Base-by-base conservation (phyloP, 2,888 invertebrate species). In the Oscheius onirici region DNA sequence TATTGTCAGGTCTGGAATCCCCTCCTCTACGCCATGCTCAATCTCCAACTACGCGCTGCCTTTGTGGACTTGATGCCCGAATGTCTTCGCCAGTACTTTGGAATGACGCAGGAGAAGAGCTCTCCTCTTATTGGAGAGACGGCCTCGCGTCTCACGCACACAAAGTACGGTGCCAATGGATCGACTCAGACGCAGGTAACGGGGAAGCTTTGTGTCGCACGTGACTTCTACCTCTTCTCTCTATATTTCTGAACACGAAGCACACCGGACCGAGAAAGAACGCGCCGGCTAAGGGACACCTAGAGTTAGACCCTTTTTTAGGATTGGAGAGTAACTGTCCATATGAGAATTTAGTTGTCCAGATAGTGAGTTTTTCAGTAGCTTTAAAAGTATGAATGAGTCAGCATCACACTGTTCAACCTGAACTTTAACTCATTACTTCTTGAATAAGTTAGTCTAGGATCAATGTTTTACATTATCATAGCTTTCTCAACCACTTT, bases 21-120 rank as follows among this genome's bases (percentile, higher is more conserved):
- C 28, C 72, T 86, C 3, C 81, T 86, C 54, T 86, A 85, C 71
- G 84, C 86, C 8, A 75, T 84, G 54, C 76, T 86, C 41, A 86
- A 86, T 68, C 77, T 85, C 13, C 86, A 86, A 79, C 81, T 86
- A 1, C 83, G 86, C 6, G 82, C 81, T 1, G 86, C 86, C 1
- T 86, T 86, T 73, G 76, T 85, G 51, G 80, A 84, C 49, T 73
- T 86, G 34, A 81, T 86, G 83, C 86, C 86, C 1, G 71, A 73
- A 10, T 81, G 81, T 68, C 71, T 81, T 1, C 73, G 78, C 8
- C 22, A 52, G 13, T 54, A 24, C 20, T 52, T 52, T n/a, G 66
- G 66, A 28, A 41, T 66, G 40, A 41, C 13, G 13, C 66, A 54
- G 54, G 63, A 63, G 63, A 66, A 66, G 22, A 52, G 34, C 41